phyloP scores from a whole-genome alignment of 64 coral and sea anemone species.

The Acropora tenuis region DNA sequence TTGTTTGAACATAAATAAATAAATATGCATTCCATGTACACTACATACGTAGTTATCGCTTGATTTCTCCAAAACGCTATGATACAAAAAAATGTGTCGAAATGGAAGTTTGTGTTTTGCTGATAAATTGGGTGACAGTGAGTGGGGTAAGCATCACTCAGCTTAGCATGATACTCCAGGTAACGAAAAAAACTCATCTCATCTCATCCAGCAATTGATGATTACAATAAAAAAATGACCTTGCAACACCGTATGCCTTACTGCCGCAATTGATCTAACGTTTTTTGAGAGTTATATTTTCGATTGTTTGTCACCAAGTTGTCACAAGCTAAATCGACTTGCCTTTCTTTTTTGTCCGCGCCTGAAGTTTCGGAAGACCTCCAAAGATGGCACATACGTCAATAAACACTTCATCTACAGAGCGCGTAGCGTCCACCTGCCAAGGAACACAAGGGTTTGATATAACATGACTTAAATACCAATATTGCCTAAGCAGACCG shows the following conservation, averaged over 20 bases:
- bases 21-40: too few relatives aligned
- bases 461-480: neutral
- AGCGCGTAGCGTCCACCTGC: slow-evolving; percentile 86
- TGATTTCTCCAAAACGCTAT: neutral
- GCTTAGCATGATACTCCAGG: too few relatives aligned
- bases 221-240: neutral
- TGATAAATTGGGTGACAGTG: too few relatives aligned
- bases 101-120: too few relatives aligned
- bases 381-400: slow-evolving; percentile 92
- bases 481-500: neutral
- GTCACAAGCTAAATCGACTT: neutral
- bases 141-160: too few relatives aligned
- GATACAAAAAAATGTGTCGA: neutral
- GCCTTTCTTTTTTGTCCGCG: slow-evolving; percentile 60
- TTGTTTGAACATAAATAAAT: too few relatives aligned
- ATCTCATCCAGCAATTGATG: too few relatives aligned
- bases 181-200: too few relatives aligned
- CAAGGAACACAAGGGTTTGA: neutral
- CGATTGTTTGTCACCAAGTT: neutral
- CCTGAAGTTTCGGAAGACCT: slow-evolving; percentile 83
- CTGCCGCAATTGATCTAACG: too few relatives aligned
- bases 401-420: slow-evolving; percentile 81
- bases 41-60: too few relatives aligned
- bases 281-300: too few relatives aligned
- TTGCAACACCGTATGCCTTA: too few relatives aligned